phyloP scores from a whole-genome alignment of 2,113 vertebrate genomes.

The Scopus umbretta region DNA sequence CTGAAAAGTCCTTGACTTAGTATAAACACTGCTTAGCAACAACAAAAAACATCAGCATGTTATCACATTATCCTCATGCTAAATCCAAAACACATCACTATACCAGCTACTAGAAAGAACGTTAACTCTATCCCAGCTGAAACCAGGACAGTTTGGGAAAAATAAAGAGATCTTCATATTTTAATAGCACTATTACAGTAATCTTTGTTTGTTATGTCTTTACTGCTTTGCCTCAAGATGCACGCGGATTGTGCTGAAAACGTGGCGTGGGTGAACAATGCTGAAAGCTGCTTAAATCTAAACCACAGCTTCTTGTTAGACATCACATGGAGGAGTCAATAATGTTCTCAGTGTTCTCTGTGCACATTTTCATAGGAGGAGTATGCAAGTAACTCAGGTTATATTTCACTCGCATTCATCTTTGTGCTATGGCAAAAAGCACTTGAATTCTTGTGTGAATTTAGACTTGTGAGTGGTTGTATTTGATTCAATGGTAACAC shows the following conservation, averaged over 20 bases:
- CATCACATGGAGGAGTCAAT: neutral
- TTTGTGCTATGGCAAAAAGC: neutral
- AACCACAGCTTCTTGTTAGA: neutral
- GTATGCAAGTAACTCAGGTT: neutral
- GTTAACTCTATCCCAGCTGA: too few species aligned
- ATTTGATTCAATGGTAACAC: too few species aligned
- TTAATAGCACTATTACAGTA: neutral
- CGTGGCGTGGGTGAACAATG: neutral
- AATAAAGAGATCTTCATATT: neutral
- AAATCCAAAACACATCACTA: too few species aligned
- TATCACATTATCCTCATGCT: too few species aligned
- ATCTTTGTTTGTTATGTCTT: neutral
- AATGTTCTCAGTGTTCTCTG: neutral
- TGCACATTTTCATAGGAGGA: neutral
- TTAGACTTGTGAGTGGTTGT: fast-evolving
- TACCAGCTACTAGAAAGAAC: too few species aligned
- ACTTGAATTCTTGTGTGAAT: neutral
- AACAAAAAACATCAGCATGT: too few species aligned
- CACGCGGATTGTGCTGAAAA: neutral
- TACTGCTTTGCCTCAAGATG: neutral
- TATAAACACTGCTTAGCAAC: too few species aligned
- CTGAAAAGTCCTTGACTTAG: too few species aligned
- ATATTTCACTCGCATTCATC: neutral
- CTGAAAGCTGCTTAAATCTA: neutral
- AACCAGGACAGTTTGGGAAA: neutral